Base-by-base conservation (phyloP, 2,113 vertebrate genomes). In the Callaeas wilsoni region DNA sequence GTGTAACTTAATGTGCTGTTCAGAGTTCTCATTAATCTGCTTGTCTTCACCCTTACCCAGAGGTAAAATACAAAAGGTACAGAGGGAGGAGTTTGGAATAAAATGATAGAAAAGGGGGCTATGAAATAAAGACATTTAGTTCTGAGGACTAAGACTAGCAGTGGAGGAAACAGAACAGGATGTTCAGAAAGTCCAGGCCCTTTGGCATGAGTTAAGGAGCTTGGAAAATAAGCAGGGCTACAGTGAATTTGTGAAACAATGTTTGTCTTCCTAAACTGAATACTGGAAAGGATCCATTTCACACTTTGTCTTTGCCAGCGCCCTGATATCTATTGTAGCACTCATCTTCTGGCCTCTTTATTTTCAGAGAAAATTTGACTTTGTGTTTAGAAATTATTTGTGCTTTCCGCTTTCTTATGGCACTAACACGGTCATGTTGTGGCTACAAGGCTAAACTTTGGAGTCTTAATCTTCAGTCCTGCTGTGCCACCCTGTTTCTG, bases 161-260 rank as follows among this genome's bases (percentile, higher is more conserved):
- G 65, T 90, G 37, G 62, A 92, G 88, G 86, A 96, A 96, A 84
- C 89, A 93, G 94, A 92, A 96, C 94, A 95, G 93, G 96, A 95
- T 96, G 96, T 95, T 96, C 92, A 69, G 71, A 96, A 95, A 96
- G 94, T 95, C 94, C 84, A 90, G 53, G 87, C 91, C 91, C 93
- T 96, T 95, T 96, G 95, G 95, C 93, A 84, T 92, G 77, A 95
- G 84, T 89, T 78, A 81, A 71, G 89, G 60, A 89, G 85, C 69
- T 87, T 89, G 94, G 84, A 96, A 96, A 94, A 68, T 89, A 92
- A 93, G 90, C 88, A 82, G 46, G 65, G 80, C 88, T 80, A 57
- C 71, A 96, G 93, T 90, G 86, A 90, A 92, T 94, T 95, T 96
- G 92, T 94, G 83, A 94, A 95, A 93, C 90, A 84, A 81, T 94